phyloP scores from a whole-genome alignment of 1,140 invertebrate species.

The Bradysia coprophila region DNA sequence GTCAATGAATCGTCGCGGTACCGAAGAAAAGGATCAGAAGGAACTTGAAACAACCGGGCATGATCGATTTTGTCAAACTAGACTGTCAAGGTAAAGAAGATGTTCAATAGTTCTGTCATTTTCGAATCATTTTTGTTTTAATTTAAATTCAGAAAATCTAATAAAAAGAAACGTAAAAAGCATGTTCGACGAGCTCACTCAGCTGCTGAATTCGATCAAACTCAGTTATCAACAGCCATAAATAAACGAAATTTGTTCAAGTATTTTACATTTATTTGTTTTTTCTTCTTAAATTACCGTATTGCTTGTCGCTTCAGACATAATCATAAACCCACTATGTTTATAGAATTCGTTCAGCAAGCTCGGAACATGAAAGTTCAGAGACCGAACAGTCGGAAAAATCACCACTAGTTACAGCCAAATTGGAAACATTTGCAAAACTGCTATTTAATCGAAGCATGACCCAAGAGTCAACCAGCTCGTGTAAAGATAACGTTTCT shows the following conservation, averaged over 20 bases:
- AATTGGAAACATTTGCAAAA: conserved; percentile 40
- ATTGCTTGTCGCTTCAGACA: not conserved
- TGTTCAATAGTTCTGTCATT: not conserved
- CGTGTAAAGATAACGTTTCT: not conserved
- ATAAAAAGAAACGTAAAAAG: conserved; percentile 31
- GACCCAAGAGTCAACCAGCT: conserved; percentile 14
- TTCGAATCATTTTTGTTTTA: not conserved
- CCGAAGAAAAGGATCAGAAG: conserved; percentile 35
- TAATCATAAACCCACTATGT: not conserved
- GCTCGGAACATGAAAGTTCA: conserved; percentile 30
- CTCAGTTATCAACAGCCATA: conserved; percentile 39
- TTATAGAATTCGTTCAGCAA: conserved; percentile 32
- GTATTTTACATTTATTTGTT: conserved; percentile 4
- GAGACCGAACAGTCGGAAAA: conserved; percentile 28
- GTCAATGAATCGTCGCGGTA: conserved; percentile 40
- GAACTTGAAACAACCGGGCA: conserved; percentile 48
- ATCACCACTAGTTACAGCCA: conserved; percentile 33
- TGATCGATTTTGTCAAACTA: conserved; percentile 51
- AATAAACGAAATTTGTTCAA: conserved; percentile 28
- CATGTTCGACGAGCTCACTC: conserved; percentile 45
- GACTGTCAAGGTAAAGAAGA: conserved; percentile 28
- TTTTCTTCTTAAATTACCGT: not conserved
- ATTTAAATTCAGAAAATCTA: conserved; percentile 16
- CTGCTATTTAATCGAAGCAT: conserved; percentile 37
- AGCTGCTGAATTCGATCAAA: conserved; percentile 48